Evolutionary conservation across 2,797 vertebrate genomes (phyloP).

Genomic region (Siniperca undulata): DNA sequence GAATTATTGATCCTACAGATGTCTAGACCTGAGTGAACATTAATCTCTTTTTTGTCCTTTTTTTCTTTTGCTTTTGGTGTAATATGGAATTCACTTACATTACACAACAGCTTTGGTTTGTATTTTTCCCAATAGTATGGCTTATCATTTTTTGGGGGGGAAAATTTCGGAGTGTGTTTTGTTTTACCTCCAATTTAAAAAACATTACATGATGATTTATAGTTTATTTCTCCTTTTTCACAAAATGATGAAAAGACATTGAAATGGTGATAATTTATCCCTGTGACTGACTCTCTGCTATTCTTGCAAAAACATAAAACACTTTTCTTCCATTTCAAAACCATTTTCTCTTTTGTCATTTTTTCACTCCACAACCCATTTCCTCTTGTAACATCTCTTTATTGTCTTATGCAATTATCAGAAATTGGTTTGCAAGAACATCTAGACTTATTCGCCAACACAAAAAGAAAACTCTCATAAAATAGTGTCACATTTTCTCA

Average conservation of each 20-base stretch:
- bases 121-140: background rate
- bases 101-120: background rate
- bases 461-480: slow-evolving; percentile 28
- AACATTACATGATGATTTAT: slow-evolving; percentile 51
- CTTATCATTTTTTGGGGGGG: background rate
- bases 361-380: slow-evolving; percentile 39
- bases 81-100: slow-evolving; percentile 3
- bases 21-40: slow-evolving; percentile 15
- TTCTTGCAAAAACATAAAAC: slow-evolving; percentile 51
- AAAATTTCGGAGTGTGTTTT: slow-evolving; percentile 26
- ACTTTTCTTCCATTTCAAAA: slow-evolving; percentile 52
- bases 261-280: slow-evolving; percentile 54
- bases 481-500: slow-evolving; percentile 22
- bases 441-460: slow-evolving; percentile 14
- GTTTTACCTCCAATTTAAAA: slow-evolving; percentile 21
- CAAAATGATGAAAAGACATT: slow-evolving; percentile 53
- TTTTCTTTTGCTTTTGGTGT: background rate
- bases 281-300: slow-evolving; percentile 40
- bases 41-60: background rate
- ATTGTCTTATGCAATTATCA: slow-evolving; percentile 56
- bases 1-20: slow-evolving; percentile 50
- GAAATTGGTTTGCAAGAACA: slow-evolving; percentile 51
- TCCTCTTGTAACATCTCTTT: slow-evolving; percentile 44
- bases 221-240: slow-evolving; percentile 47
- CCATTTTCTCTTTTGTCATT: slow-evolving; percentile 54